phyloP scores from a whole-genome alignment of 2,888 invertebrate species.

The Eutolmus rufibarbis region DNA sequence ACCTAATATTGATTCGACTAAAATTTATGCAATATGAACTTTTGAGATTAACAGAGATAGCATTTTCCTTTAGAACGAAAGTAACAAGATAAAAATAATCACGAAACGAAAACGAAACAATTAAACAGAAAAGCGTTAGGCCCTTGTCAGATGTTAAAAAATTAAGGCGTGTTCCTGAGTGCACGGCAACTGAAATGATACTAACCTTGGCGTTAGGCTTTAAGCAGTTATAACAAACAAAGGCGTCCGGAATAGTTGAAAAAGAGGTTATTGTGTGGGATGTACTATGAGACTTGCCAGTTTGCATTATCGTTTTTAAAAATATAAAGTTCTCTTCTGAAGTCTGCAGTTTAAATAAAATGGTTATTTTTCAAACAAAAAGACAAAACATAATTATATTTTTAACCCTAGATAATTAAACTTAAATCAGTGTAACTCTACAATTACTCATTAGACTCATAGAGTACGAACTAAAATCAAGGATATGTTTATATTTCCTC shows the following conservation, averaged over 20 bases:
- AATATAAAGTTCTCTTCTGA: too few relatives aligned
- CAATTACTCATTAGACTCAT: too few relatives aligned
- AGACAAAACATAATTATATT: too few relatives aligned
- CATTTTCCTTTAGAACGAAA: too few relatives aligned
- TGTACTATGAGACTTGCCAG: neutral
- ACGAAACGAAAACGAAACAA: neutral
- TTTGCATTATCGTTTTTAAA: neutral
- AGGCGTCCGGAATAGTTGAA: neutral
- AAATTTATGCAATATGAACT: neutral
- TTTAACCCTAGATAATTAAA: too few relatives aligned
- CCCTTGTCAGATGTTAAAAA: neutral
- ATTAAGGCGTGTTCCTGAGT: neutral
- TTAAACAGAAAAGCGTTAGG: neutral
- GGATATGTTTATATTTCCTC: too few relatives aligned
- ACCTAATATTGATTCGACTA: neutral
- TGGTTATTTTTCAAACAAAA: too few relatives aligned
- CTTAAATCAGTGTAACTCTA: too few relatives aligned
- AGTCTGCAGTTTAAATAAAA: too few relatives aligned
- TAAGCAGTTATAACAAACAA: neutral
- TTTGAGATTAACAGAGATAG: neutral
- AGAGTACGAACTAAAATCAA: too few relatives aligned
- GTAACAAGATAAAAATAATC: neutral
- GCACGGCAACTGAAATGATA: neutral
- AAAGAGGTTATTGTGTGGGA: neutral
- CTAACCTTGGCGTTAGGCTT: neutral